These are phyloP conservation scores for Drosophila mimica DNA, from an alignment of 2,888 invertebrate species.

Conservation along the genomic window DNA sequence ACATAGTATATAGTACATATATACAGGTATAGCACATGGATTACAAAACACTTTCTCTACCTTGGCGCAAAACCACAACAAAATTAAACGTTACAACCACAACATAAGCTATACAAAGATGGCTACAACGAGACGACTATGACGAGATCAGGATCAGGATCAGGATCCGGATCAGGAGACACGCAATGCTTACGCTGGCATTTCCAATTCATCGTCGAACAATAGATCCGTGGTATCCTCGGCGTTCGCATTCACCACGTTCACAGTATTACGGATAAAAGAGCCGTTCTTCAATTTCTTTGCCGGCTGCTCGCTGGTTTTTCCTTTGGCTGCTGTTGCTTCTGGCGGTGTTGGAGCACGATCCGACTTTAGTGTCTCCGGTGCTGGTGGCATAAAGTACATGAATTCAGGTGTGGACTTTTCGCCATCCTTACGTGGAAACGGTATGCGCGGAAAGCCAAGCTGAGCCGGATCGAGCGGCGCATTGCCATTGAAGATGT, in stretches of 20 bases:
- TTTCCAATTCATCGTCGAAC: slow-evolving; percentile 46
- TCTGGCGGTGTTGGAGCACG: background rate
- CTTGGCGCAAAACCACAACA: slow-evolving; percentile 10
- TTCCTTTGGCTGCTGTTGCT: background rate
- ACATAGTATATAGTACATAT: too few relatives aligned
- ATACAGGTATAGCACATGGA: slow-evolving; percentile 21
- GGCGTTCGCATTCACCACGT: slow-evolving; percentile 32
- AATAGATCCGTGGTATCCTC: slow-evolving; percentile 52
- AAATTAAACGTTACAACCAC: background rate
- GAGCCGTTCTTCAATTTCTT: slow-evolving; percentile 53
- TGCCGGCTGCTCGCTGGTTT: slow-evolving; percentile 19
- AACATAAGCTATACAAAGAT: slow-evolving; percentile 10
- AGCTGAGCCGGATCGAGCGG: slow-evolving; percentile 58
- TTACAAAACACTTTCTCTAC: slow-evolving; percentile 11
- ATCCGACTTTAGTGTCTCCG: background rate
- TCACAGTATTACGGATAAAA: background rate
- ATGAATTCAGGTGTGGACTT: slow-evolving; percentile 49
- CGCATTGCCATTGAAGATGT: slow-evolving; percentile 72
- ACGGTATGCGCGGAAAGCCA: slow-evolving; percentile 41
- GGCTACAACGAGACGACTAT: slow-evolving; percentile 7
- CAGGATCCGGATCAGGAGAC: background rate
- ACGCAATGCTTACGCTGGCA: slow-evolving; percentile 53
- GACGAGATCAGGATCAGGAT: slow-evolving; percentile 6
- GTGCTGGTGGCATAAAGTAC: slow-evolving; percentile 39
- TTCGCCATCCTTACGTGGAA: slow-evolving; percentile 49